phyloP scores from a whole-genome alignment of 2,888 invertebrate species.

The Gryllus longicercus region DNA sequence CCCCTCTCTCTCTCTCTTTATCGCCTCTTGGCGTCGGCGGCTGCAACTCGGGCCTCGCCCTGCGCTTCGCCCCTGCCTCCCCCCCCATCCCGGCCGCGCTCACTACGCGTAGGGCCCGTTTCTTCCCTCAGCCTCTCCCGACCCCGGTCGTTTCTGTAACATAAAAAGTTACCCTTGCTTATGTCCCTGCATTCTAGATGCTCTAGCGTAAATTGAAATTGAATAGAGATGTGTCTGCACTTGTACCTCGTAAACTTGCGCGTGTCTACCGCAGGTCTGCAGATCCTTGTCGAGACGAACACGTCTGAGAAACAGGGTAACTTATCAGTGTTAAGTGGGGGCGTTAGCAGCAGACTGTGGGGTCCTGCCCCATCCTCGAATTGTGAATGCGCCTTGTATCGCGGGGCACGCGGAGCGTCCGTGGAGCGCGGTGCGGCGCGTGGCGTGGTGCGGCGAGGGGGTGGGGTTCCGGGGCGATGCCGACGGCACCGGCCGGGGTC shows the following conservation, averaged over 20 bases:
- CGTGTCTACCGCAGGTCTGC: not conserved
- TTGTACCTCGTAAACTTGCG: slow-evolving; percentile 7
- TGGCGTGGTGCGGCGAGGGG: not conserved
- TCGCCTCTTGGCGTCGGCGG: not conserved
- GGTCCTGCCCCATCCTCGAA: not conserved
- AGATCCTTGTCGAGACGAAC: slow-evolving; percentile 10
- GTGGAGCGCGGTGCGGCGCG: not conserved
- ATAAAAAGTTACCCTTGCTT: slow-evolving; percentile 17
- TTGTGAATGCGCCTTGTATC: not conserved
- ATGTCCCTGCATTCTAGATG: slow-evolving; percentile 9
- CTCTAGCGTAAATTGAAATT: slow-evolving; percentile 10
- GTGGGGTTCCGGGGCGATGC: not conserved
- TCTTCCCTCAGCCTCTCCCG: not conserved
- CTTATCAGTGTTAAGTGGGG: not conserved
- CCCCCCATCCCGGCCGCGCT: not conserved
- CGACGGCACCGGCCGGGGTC: not conserved
- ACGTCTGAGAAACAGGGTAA: not conserved
- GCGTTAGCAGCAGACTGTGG: not conserved
- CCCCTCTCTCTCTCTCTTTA: not conserved
- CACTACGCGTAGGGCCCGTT: not conserved
- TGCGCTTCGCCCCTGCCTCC: not conserved
- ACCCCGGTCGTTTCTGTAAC: slow-evolving; percentile 4
- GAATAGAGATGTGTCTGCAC: slow-evolving; percentile 17
- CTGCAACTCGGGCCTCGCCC: not conserved
- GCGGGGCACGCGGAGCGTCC: not conserved